Conservation (phyloP, 2,113 vertebrate species). For the Hypanus sabinus region DNA sequence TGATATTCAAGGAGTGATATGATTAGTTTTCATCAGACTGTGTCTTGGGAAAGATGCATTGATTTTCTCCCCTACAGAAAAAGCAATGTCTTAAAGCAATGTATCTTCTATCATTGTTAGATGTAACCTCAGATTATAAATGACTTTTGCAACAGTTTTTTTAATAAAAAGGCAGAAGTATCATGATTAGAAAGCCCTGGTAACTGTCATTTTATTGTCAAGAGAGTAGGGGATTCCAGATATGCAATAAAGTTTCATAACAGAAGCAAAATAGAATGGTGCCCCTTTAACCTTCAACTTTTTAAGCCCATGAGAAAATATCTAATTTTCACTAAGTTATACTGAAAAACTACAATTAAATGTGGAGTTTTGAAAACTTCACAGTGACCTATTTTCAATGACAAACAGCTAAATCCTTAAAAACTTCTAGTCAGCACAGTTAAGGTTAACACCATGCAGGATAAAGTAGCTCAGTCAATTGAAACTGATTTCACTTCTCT, state of each 20-base stretch:
- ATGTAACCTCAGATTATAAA: constrained; percentile 18
- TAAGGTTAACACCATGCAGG: neutral
- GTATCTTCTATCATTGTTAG: neutral
- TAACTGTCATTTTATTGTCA: neutral
- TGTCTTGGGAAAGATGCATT: constrained; percentile 10
- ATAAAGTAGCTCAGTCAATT: no score
- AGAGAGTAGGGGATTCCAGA: neutral
- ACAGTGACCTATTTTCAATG: neutral
- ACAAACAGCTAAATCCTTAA: neutral
- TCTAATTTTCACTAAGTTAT: neutral
- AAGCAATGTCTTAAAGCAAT: constrained; percentile 1
- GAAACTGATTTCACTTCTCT: no score
- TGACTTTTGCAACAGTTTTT: constrained; percentile 15
- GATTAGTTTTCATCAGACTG: constrained; percentile 7
- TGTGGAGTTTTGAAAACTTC: neutral
- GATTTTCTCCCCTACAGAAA: neutral
- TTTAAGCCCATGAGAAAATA: neutral
- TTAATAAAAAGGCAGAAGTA: neutral
- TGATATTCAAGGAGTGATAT: neutral
- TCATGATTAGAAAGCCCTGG: neutral
- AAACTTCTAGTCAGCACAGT: neutral
- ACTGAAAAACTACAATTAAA: neutral
- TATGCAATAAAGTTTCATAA: neutral
- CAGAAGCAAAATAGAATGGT: neutral
- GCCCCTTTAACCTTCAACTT: neutral